phyloP scores from a whole-genome alignment of 2,888 invertebrate genomes.

The Sphecodes monilicornis region DNA sequence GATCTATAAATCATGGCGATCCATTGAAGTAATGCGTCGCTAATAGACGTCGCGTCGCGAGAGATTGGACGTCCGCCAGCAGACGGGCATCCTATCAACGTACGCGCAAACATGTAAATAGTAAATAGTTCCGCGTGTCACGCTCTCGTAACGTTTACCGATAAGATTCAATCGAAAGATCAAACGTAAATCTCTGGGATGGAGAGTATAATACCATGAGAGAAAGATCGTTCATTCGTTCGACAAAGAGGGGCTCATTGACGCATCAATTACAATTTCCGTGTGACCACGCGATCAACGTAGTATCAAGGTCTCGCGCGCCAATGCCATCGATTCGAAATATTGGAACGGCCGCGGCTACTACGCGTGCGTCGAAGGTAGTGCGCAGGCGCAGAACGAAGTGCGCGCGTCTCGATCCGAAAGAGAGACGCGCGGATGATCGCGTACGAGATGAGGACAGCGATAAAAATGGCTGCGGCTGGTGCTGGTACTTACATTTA shows the following conservation, averaged over 20 bases:
- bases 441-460: constrained; percentile 1
- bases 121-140: not conserved
- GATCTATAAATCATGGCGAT: constrained; percentile 25
- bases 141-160: not conserved
- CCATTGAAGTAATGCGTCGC: not conserved
- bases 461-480: constrained; percentile 50
- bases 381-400: constrained; percentile 18
- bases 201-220: not conserved
- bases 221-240: not conserved
- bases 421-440: not conserved
- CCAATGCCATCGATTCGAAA: constrained; percentile 54
- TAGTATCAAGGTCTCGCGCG: constrained; percentile 61
- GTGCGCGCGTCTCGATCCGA: not conserved
- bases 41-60: not conserved
- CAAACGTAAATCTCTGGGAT: constrained; percentile 28
- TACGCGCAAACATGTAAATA: not conserved
- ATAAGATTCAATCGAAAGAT: not conserved
- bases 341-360: constrained; percentile 8
- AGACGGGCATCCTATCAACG: not conserved
- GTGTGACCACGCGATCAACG: constrained; percentile 27
- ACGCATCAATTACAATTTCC: constrained; percentile 53
- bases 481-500: constrained; percentile 78
- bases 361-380: not conserved
- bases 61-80: constrained; percentile 24
- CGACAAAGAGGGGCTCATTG: constrained; percentile 25